A percentile compares a stretch with the other conserved stretches of the same genome.
Conservation (phyloP, 2,888 invertebrate species). For the Hemistola chrysoprasaria region DNA sequence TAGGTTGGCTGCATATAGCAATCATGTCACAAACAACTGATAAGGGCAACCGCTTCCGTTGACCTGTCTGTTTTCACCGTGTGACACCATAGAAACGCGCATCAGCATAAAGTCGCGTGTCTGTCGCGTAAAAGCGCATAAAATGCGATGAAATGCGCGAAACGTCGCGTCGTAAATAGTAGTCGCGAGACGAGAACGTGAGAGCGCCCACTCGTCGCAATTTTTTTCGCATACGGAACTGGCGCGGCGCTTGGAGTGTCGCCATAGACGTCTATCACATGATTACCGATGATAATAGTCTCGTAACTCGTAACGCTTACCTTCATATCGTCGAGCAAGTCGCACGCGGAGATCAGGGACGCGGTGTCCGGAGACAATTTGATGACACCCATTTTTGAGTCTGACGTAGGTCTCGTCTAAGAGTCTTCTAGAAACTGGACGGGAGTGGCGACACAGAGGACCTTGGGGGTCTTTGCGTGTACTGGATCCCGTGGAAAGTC, state of each 20-base stretch:
- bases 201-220: slow-evolving; percentile 53
- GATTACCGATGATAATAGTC: slow-evolving; percentile 19
- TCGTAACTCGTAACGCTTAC: slow-evolving; percentile 66
- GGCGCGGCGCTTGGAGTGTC: slow-evolving; percentile 40
- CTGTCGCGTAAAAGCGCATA: slow-evolving; percentile 50
- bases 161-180: slow-evolving; percentile 40
- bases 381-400: slow-evolving; percentile 67
- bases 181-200: slow-evolving; percentile 19
- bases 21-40: slow-evolving; percentile 65
- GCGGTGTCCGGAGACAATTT: slow-evolving; percentile 72
- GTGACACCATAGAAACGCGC: slow-evolving; percentile 26
- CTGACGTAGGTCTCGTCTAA: slow-evolving; percentile 1
- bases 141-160: slow-evolving; percentile 33
- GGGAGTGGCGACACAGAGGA: slow-evolving; percentile 52
- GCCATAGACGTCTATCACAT: slow-evolving; percentile 35
- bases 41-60: slow-evolving; percentile 69
- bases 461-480: slow-evolving; percentile 59
- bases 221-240: slow-evolving; percentile 53
- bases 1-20: slow-evolving; percentile 46
- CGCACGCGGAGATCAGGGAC: slow-evolving; percentile 70
- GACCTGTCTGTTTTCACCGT: slow-evolving; percentile 53
- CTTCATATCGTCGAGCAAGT: slow-evolving; percentile 78
- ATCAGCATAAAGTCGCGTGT: slow-evolving; percentile 35
- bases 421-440: slow-evolving; percentile 3
- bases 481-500: slow-evolving; percentile 41